Conservation (phyloP, 2,113 vertebrate species). For the Forbesichthys agassizii region DNA sequence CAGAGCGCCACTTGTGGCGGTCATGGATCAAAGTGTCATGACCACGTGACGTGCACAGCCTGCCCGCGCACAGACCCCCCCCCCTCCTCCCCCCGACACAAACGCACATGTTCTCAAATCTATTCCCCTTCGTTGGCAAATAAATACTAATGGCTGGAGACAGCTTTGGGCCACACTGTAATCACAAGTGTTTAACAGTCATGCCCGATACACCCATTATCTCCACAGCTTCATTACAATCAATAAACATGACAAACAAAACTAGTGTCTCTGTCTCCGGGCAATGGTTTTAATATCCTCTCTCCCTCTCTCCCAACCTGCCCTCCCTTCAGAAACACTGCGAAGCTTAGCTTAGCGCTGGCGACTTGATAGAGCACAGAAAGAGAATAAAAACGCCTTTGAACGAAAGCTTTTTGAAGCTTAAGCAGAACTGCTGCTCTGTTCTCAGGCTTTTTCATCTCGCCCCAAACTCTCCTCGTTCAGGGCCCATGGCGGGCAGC, state of each 20-base stretch:
- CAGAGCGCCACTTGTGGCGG: no score
- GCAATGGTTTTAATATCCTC: neutral
- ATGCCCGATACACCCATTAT: conserved; percentile 33
- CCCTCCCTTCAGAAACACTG: conserved; percentile 13
- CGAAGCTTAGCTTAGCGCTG: conserved; percentile 14
- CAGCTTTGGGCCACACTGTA: conserved; percentile 45
- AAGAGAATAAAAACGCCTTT: conserved; percentile 46
- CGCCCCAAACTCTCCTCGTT: conserved; percentile 51
- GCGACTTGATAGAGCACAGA: conserved; percentile 23
- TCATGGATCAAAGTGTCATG: no score
- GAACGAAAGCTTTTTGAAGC: conserved; percentile 64
- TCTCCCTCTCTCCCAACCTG: neutral
- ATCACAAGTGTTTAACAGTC: conserved; percentile 52
- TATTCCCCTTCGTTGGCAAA: conserved; percentile 36
- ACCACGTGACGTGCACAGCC: no score
- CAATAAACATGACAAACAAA: conserved; percentile 57
- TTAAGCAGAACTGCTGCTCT: conserved; percentile 47
- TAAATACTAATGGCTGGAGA: conserved; percentile 35
- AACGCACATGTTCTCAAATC: conserved; percentile 23
- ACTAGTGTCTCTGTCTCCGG: conserved; percentile 15
- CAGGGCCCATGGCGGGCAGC: conserved; percentile 16
- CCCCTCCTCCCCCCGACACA: no score
- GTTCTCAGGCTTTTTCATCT: conserved; percentile 55
- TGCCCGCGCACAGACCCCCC: no score
- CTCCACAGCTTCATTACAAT: conserved; percentile 56